Evolutionary conservation across 37 sponge, comb jelly and placozoan species (phyloP).

Genomic region (Theonella swinhoei): DNA sequence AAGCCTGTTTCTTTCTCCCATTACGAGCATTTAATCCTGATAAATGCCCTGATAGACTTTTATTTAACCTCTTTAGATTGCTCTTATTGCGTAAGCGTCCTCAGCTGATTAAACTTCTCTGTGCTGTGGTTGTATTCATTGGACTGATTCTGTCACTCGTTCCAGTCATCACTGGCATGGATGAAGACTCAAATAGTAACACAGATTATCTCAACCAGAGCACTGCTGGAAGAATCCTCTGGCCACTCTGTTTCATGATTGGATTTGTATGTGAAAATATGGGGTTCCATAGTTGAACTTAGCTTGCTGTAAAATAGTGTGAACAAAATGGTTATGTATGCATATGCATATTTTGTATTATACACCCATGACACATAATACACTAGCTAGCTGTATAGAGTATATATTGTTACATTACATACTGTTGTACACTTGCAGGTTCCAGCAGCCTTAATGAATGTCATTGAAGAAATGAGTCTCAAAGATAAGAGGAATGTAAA

Average conservation of each 20-base stretch:
- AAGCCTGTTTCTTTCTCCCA: not conserved
- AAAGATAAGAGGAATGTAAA: conserved; percentile 64
- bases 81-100: conserved; percentile 64
- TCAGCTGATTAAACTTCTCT: conserved; percentile 32
- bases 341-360: not conserved
- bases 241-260: conserved; percentile 80
- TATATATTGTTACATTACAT: not conserved
- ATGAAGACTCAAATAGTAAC: conserved; percentile 19
- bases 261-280: conserved; percentile 69
- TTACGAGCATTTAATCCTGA: not conserved
- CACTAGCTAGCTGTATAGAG: too few relatives aligned
- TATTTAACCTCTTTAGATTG: conserved; percentile 20
- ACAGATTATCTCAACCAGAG: conserved; percentile 18
- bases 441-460: conserved; percentile 81
- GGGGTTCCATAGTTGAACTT: not conserved
- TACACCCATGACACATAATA: not conserved
- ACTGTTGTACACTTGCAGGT: conserved; percentile 23
- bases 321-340: too few relatives aligned
- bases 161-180: conserved; percentile 45
- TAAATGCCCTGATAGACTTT: not conserved
- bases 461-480: conserved; percentile 71
- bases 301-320: too few relatives aligned
- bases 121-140: conserved; percentile 46
- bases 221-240: conserved; percentile 36
- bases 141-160: conserved; percentile 64